phyloP scores from a whole-genome alignment of 2,113 vertebrate genomes.

The Pampusana beccarii region DNA sequence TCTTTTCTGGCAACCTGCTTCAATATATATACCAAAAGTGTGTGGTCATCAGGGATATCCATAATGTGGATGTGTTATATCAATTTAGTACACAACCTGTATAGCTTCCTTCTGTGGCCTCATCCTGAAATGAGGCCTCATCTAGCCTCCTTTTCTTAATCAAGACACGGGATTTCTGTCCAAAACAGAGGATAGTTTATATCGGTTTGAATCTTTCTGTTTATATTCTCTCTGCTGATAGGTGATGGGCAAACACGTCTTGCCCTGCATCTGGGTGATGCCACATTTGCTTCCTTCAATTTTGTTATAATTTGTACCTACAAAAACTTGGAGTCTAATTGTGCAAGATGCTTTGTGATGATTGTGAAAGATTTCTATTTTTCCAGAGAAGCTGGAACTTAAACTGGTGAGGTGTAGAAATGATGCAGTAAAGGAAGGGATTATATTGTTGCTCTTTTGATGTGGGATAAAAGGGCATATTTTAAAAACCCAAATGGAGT shows the following conservation, averaged over 20 bases:
- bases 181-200: neutral
- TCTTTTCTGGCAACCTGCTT: neutral
- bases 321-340: neutral
- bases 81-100: neutral
- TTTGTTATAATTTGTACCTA: neutral
- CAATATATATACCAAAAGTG: neutral
- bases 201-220: neutral
- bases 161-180: neutral
- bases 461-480: neutral
- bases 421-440: neutral
- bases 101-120: neutral
- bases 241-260: neutral
- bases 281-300: neutral
- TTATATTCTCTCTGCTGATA: neutral
- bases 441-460: neutral
- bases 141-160: neutral
- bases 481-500: neutral
- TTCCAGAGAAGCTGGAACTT: neutral
- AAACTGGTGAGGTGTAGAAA: neutral
- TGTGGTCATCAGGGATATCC: neutral
- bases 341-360: neutral
- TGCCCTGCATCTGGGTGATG: neutral
- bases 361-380: neutral
- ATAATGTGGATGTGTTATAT: neutral
- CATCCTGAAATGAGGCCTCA: neutral